These are phyloP conservation scores for Tipula vernalis DNA, from an alignment of 2,888 invertebrate genomes.

Conservation along the genomic window DNA sequence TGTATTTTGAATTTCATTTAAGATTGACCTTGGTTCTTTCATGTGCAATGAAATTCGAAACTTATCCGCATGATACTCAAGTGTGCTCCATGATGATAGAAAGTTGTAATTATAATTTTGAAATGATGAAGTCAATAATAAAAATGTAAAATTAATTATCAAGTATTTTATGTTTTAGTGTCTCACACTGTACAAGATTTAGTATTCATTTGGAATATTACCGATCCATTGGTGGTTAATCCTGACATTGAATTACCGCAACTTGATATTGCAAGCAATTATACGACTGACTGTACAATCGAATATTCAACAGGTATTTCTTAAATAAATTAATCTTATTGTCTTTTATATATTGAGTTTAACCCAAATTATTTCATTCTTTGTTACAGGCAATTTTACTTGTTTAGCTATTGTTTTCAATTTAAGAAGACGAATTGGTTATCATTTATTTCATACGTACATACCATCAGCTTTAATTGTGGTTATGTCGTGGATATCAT, in stretches of 20 bases:
- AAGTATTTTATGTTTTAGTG: slow-evolving; percentile 38
- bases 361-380: neutral
- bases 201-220: slow-evolving; percentile 81
- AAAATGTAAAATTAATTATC: neutral
- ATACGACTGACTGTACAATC: slow-evolving; percentile 80
- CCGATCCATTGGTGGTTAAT: slow-evolving; percentile 75
- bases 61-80: slow-evolving; percentile 89
- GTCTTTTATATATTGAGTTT: too few relatives aligned
- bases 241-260: slow-evolving; percentile 81
- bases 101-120: slow-evolving; percentile 59
- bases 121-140: neutral
- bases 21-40: slow-evolving; percentile 80
- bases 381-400: slow-evolving; percentile 68
- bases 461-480: slow-evolving; percentile 85
- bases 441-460: slow-evolving; percentile 85
- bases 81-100: slow-evolving; percentile 90
- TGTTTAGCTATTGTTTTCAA: slow-evolving; percentile 83
- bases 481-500: slow-evolving; percentile 92
- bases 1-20: slow-evolving; percentile 29
- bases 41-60: slow-evolving; percentile 89
- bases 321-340: neutral
- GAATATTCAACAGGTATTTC: slow-evolving; percentile 35
- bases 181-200: slow-evolving; percentile 83
- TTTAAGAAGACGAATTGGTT: slow-evolving; percentile 68
- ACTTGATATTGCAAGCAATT: slow-evolving; percentile 74